Evolutionary conservation across 2,888 invertebrate species (phyloP).

Genomic region (Caradrina clavipalpis): DNA sequence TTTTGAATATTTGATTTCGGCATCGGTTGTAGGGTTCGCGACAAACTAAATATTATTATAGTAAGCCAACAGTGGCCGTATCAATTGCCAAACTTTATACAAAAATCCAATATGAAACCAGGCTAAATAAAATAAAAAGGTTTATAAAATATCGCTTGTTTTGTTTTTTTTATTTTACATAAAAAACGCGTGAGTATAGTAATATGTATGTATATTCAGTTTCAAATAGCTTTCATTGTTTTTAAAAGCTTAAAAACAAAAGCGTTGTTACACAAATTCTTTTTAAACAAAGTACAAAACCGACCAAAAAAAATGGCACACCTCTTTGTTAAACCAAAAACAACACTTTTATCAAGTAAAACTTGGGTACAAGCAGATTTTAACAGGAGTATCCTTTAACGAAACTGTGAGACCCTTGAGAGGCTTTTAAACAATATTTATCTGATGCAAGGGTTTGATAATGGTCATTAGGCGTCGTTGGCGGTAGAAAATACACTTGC

Average conservation of each 20-base stretch:
- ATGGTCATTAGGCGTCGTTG: conserved; percentile 59
- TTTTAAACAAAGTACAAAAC: conserved; percentile 16
- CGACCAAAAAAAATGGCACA: conserved; percentile 14
- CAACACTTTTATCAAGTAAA: conserved; percentile 32
- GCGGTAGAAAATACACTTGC: conserved; percentile 57
- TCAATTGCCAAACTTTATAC: conserved; percentile 4
- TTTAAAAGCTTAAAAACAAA: background rate
- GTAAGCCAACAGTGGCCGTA: conserved; percentile 7
- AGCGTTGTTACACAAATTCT: background rate
- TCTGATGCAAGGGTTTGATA: conserved; percentile 62
- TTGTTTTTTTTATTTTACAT: too few relatives aligned
- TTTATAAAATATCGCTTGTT: background rate
- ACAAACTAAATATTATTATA: conserved; percentile 41
- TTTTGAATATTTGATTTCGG: conserved; percentile 74
- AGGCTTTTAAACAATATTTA: conserved; percentile 64
- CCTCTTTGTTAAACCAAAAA: conserved; percentile 9
- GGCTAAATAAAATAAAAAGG: conserved; percentile 6
- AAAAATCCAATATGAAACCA: background rate
- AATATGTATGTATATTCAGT: background rate
- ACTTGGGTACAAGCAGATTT: conserved; percentile 41
- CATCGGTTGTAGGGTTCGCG: conserved; percentile 44
- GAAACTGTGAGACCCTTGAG: conserved; percentile 31
- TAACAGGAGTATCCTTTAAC: conserved; percentile 40
- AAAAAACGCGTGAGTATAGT: background rate
- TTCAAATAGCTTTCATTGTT: background rate